Evolutionary conservation across 2,797 vertebrate species (phyloP).

Genomic region (Neosilurus hyrtlii): DNA sequence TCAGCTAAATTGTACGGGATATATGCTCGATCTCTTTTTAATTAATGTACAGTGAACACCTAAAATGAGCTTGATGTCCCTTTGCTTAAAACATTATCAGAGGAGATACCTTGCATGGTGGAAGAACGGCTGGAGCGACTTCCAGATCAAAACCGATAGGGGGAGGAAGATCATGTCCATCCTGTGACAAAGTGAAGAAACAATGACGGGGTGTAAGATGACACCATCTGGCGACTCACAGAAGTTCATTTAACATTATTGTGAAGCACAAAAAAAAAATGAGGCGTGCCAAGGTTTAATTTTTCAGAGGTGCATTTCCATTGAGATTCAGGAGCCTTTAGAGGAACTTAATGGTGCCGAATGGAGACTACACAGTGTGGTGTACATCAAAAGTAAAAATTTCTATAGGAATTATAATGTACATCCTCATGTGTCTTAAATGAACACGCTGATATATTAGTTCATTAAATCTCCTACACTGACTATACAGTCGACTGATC

Average conservation of each 20-base stretch:
- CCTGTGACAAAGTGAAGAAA: constrained; percentile 63
- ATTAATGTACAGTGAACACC: too few relatives aligned
- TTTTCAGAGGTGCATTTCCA: constrained; percentile 2
- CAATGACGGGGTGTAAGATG: neutral
- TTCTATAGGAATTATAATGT: neutral
- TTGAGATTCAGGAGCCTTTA: neutral
- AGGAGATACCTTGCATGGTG: constrained; percentile 76
- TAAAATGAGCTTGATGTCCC: neutral
- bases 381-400: neutral
- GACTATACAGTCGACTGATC: too few relatives aligned
- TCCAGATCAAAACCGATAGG: constrained; percentile 86
- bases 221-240: neutral
- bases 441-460: neutral
- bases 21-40: neutral
- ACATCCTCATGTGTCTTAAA: neutral
- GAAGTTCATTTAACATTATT: neutral
- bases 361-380: neutral
- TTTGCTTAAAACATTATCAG: neutral
- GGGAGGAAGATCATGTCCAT: constrained; percentile 84
- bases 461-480: neutral
- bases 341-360: neutral
- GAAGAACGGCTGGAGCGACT: constrained; percentile 81
- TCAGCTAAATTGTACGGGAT: neutral
- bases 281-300: neutral
- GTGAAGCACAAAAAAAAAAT: neutral